Percentiles rank a stretch among this genome's conserved stretches.
Evolutionary conservation across 2,113 vertebrate genomes (phyloP).

Genomic region (Heliornis fulica): DNA sequence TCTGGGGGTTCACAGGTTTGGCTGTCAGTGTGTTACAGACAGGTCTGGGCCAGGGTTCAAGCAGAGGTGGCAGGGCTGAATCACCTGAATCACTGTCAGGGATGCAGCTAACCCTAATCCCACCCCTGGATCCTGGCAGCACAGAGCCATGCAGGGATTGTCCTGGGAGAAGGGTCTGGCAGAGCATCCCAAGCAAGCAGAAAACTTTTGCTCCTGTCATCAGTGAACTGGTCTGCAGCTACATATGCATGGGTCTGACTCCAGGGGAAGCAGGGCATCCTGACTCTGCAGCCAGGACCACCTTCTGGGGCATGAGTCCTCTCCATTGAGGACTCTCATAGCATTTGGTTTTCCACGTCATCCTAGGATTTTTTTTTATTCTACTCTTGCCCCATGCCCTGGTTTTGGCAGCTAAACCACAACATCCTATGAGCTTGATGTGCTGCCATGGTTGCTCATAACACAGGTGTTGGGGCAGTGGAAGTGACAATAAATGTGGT

Average conservation of each 20-base stretch:
- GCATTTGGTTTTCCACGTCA: neutral
- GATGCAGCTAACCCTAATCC: neutral
- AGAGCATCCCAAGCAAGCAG: neutral
- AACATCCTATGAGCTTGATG: neutral
- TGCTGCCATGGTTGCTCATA: rapidly evolving
- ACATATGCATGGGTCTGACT: neutral
- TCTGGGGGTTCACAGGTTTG: neutral
- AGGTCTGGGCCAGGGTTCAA: neutral
- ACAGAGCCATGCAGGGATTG: neutral
- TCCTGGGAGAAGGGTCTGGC: neutral
- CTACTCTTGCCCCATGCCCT: neutral
- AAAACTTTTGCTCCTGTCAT: rapidly evolving
- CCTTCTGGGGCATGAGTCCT: neutral
- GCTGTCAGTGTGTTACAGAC: neutral
- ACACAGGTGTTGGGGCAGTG: neutral
- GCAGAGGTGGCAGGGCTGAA: neutral
- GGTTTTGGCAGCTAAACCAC: too few relatives aligned
- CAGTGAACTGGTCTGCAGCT: neutral
- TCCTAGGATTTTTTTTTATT: neutral
- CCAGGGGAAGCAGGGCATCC: neutral
- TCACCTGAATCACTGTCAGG: neutral
- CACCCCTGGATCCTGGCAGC: neutral
- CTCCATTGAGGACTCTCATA: neutral
- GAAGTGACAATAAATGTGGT: neutral
- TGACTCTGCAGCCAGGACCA: neutral